Evolutionary conservation across 2,888 invertebrate species (phyloP).

Genomic region (Coleophora flavipennella): DNA sequence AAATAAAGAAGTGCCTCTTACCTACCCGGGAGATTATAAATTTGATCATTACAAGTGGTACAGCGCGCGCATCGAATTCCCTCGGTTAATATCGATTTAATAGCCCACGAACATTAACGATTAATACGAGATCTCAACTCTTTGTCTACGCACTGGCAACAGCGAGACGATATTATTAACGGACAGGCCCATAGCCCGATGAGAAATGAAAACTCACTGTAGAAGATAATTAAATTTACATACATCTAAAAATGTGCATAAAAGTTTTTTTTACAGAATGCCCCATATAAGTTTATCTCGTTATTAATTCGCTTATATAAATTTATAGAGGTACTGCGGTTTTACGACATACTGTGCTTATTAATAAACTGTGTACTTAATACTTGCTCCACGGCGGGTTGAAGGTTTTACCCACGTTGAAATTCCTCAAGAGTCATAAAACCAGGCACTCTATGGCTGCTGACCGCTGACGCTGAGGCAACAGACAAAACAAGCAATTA

Average conservation of each 20-base stretch:
- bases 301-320: slow-evolving; percentile 26
- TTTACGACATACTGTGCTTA: slow-evolving; percentile 35
- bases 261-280: slow-evolving; percentile 11
- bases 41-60: slow-evolving; percentile 66
- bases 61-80: slow-evolving; percentile 56
- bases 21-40: slow-evolving; percentile 69
- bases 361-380: slow-evolving; percentile 32
- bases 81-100: slow-evolving; percentile 62
- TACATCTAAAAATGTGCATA: slow-evolving; percentile 20
- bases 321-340: slow-evolving; percentile 36
- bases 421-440: slow-evolving; percentile 41
- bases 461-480: slow-evolving; percentile 25
- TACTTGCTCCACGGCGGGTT: slow-evolving; percentile 28
- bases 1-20: slow-evolving; percentile 62
- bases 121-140: slow-evolving; percentile 36
- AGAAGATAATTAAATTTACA: slow-evolving; percentile 16
- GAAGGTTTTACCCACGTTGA: slow-evolving; percentile 36
- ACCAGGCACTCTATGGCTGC: slow-evolving; percentile 24
- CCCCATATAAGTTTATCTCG: slow-evolving; percentile 19
- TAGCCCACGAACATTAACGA: slow-evolving; percentile 51
- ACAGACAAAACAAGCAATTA: slow-evolving; percentile 38
- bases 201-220: slow-evolving; percentile 28
- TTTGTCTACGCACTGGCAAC: slow-evolving; percentile 37
- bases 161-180: slow-evolving; percentile 34
- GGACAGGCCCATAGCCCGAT: slow-evolving; percentile 19